These are phyloP conservation scores for Stegastes partitus DNA, from an alignment of 2,113 vertebrate genomes.

Conservation along the genomic window DNA sequence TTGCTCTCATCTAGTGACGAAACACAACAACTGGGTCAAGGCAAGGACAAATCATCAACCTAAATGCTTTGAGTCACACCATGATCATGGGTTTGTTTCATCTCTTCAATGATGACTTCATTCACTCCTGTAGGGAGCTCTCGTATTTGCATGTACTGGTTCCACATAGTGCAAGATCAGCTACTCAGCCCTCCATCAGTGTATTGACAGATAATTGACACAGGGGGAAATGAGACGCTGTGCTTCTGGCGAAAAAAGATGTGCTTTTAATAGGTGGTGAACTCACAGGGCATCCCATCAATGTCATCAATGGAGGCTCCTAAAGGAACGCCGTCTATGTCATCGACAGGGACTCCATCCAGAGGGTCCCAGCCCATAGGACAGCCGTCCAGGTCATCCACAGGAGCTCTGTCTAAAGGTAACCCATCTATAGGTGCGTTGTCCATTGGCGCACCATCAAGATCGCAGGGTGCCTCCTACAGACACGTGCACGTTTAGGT, in stretches of 20 bases:
- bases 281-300: conserved; percentile 87
- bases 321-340: conserved; percentile 86
- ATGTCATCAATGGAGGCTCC: conserved; percentile 81
- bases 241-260: background rate
- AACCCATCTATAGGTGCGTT: conserved; percentile 63
- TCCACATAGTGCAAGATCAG: background rate
- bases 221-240: background rate
- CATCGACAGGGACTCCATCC: conserved; percentile 85
- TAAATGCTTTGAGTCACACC: background rate
- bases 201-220: background rate
- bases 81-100: background rate
- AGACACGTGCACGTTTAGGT: background rate
- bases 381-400: conserved; percentile 85
- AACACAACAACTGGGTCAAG: conserved; percentile 16
- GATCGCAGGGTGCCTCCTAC: conserved; percentile 65
- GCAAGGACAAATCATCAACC: background rate
- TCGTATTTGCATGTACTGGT: background rate
- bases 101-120: background rate
- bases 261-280: background rate
- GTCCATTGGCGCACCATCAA: conserved; percentile 76
- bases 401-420: conserved; percentile 61
- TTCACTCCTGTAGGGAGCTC: background rate
- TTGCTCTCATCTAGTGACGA: conserved; percentile 81
- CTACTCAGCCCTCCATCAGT: background rate
- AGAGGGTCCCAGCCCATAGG: conserved; percentile 85